phyloP scores from a whole-genome alignment of 2,113 vertebrate species.

The Microcebus murinus region DNA sequence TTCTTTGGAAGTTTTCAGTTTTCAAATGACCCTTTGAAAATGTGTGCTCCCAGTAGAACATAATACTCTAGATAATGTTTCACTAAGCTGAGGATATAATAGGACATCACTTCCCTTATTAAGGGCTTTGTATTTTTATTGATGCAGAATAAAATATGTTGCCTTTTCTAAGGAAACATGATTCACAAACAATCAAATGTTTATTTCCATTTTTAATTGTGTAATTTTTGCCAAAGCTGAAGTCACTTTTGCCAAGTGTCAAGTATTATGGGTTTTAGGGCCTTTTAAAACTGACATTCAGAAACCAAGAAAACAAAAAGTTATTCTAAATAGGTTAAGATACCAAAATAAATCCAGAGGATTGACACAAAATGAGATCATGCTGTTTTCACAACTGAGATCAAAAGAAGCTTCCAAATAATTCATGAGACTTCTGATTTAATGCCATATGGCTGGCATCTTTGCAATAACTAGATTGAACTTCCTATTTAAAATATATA shows the following conservation, averaged over 20 bases:
- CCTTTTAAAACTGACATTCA: constrained; percentile 44
- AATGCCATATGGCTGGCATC: constrained; percentile 55
- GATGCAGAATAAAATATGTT: background rate
- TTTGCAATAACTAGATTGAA: constrained; percentile 61
- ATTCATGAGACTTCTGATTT: constrained; percentile 72
- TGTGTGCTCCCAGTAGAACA: background rate
- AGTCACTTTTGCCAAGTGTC: constrained; percentile 19
- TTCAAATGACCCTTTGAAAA: constrained; percentile 19
- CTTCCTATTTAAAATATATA: constrained; percentile 36
- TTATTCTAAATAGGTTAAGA: constrained; percentile 63
- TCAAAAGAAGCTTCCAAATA: constrained; percentile 75
- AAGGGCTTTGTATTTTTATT: background rate
- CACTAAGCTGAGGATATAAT: background rate
- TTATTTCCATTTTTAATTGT: constrained; percentile 28
- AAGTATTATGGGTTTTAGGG: background rate
- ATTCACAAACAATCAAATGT: background rate
- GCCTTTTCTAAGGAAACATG: background rate
- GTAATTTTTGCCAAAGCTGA: constrained; percentile 1
- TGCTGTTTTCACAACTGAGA: constrained; percentile 70
- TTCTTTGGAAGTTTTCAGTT: constrained; percentile 30
- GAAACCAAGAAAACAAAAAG: constrained; percentile 31
- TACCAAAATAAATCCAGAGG: constrained; percentile 69
- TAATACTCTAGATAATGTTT: background rate
- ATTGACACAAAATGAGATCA: constrained; percentile 72
- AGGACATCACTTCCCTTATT: background rate